Percentiles rank a stretch among this genome's conserved stretches.
Conservation (phyloP, 2,797 vertebrate species). For the Xerus rutilus region DNA sequence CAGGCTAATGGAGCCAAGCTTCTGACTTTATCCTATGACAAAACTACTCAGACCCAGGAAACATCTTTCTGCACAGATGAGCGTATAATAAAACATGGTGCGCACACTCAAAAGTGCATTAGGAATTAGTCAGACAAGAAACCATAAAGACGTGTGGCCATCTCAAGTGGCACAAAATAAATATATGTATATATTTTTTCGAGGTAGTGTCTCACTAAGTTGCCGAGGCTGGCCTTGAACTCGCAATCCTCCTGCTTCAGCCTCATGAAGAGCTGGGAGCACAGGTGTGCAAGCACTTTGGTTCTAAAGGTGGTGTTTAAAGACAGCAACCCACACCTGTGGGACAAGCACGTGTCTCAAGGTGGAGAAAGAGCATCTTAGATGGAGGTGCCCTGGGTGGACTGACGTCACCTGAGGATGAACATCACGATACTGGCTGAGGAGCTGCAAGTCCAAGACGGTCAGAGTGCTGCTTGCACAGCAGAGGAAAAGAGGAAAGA, state of each 20-base stretch:
- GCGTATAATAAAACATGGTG: not conserved
- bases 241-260: too few relatives aligned
- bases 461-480: not conserved
- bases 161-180: too few relatives aligned
- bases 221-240: too few relatives aligned
- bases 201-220: too few relatives aligned
- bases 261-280: too few relatives aligned
- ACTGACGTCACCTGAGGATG: not conserved
- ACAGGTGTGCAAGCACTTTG: too few relatives aligned
- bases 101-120: not conserved
- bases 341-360: not conserved
- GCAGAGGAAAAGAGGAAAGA: not conserved
- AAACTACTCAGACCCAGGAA: not conserved
- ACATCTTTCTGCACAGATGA: not conserved
- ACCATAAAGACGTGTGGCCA: not conserved
- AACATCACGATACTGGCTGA: not conserved
- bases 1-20: not conserved
- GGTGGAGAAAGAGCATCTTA: not conserved
- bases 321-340: not conserved
- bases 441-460: not conserved
- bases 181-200: too few relatives aligned
- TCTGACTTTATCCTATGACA: conserved; percentile 15
- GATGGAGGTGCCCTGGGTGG: not conserved
- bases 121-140: conserved; percentile 4
- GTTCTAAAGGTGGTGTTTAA: not conserved